A percentile compares a stretch with the other conserved stretches of the same genome.
Conservation (phyloP, 2,113 vertebrate species). For the Seriola dumerili region DNA sequence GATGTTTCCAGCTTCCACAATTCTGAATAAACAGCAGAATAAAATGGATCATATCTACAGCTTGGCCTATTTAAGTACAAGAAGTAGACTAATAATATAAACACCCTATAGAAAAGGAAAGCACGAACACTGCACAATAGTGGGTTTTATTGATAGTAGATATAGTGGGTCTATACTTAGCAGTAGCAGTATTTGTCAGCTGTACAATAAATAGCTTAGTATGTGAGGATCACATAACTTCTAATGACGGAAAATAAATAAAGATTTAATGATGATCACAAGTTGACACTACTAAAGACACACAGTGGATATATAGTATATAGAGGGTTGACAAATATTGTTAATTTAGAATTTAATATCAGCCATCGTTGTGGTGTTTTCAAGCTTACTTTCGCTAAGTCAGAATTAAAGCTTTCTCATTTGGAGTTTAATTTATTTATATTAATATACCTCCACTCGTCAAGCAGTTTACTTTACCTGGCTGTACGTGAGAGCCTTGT, state of each 20-base stretch:
- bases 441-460: background rate
- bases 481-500: conserved; percentile 88
- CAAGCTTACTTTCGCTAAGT: background rate
- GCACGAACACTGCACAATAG: background rate
- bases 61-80: background rate
- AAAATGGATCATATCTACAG: background rate
- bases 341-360: background rate
- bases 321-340: background rate
- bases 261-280: background rate
- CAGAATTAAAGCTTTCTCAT: background rate
- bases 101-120: background rate
- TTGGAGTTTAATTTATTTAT: background rate
- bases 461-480: conserved; percentile 83
- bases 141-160: too few species aligned
- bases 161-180: too few species aligned
- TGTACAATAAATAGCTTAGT: background rate
- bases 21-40: background rate
- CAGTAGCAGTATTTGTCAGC: background rate
- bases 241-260: background rate
- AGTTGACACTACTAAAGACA: background rate
- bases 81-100: background rate
- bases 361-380: background rate
- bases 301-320: background rate
- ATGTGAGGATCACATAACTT: background rate
- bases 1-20: background rate